Conservation (phyloP, 2,888 invertebrate species). For the Drosophila bunnanda region DNA sequence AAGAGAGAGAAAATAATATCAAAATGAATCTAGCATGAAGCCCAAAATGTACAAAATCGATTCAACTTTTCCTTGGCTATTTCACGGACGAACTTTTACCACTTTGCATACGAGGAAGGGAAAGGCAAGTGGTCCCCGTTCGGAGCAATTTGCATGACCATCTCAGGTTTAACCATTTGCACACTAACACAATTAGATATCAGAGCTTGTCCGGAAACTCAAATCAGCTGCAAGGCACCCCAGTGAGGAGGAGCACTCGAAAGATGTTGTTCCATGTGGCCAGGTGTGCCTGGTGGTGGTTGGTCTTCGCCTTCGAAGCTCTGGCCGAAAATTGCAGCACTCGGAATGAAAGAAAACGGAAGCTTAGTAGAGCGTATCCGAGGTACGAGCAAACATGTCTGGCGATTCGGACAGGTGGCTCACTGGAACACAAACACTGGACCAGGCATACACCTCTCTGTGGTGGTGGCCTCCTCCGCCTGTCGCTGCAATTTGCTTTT, state of each 20-base stretch:
- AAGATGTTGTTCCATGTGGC: slow-evolving; percentile 62
- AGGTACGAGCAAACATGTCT: slow-evolving; percentile 66
- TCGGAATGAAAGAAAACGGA: slow-evolving; percentile 63
- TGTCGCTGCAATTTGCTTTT: slow-evolving; percentile 62
- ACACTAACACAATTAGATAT: slow-evolving; percentile 75
- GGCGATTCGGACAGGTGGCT: slow-evolving; percentile 53
- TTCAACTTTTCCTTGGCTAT: not conserved
- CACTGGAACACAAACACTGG: slow-evolving; percentile 43
- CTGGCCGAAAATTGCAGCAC: slow-evolving; percentile 66
- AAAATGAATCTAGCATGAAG: not conserved
- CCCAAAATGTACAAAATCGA: not conserved
- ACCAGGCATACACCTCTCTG: slow-evolving; percentile 26
- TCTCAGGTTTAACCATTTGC: slow-evolving; percentile 47
- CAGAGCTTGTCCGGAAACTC: slow-evolving; percentile 66
- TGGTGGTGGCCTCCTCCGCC: slow-evolving; percentile 47
- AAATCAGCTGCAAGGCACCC: slow-evolving; percentile 52
- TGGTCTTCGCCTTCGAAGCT: slow-evolving; percentile 54
- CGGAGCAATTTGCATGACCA: slow-evolving; percentile 41
- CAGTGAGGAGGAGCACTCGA: slow-evolving; percentile 33
- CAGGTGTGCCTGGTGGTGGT: slow-evolving; percentile 26
- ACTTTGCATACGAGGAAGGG: slow-evolving; percentile 26
- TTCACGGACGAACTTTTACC: slow-evolving; percentile 19
- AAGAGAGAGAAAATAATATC: not conserved
- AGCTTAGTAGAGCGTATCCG: slow-evolving; percentile 83
- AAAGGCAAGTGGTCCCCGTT: slow-evolving; percentile 21